phyloP scores from a whole-genome alignment of 2,797 vertebrate species.

The Acanthopagrus latus region DNA sequence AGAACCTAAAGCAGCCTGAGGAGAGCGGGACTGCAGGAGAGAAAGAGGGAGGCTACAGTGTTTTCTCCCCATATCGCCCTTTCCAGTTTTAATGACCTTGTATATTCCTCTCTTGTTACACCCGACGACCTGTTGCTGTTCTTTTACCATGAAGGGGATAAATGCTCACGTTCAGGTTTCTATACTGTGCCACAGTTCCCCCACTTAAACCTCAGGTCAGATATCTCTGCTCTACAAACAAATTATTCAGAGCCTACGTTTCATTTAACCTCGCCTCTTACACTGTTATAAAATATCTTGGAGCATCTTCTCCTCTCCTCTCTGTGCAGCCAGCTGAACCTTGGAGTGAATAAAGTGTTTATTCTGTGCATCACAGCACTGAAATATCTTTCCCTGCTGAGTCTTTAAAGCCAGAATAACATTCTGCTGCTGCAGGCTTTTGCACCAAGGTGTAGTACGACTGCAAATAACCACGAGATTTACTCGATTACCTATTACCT shows the following conservation, averaged over 20 bases:
- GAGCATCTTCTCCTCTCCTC: constrained; percentile 22
- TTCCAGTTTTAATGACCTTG: constrained; percentile 39
- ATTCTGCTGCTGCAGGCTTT: constrained; percentile 45
- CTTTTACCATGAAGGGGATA: constrained; percentile 26
- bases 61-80: constrained; percentile 46
- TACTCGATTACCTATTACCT: constrained; percentile 31
- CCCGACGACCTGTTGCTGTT: constrained; percentile 45
- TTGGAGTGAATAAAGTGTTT: constrained; percentile 61
- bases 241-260: constrained; percentile 51
- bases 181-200: constrained; percentile 10
- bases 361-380: constrained; percentile 55
- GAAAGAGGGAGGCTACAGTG: constrained; percentile 42
- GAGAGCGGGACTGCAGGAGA: constrained; percentile 31
- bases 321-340: constrained; percentile 47
- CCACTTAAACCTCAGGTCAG: constrained; percentile 48
- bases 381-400: constrained; percentile 57
- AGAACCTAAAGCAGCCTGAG: constrained; percentile 45
- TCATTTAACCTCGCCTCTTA: constrained; percentile 58
- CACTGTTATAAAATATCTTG: constrained; percentile 47
- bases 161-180: constrained; percentile 18
- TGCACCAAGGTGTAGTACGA: constrained; percentile 36
- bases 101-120: constrained; percentile 40
- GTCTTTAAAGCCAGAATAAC: constrained; percentile 67
- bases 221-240: constrained; percentile 43
- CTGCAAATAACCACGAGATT: constrained; percentile 44